Evolutionary conservation across 1,140 invertebrate genomes (phyloP).

Genomic region (Cotesia typhae): DNA sequence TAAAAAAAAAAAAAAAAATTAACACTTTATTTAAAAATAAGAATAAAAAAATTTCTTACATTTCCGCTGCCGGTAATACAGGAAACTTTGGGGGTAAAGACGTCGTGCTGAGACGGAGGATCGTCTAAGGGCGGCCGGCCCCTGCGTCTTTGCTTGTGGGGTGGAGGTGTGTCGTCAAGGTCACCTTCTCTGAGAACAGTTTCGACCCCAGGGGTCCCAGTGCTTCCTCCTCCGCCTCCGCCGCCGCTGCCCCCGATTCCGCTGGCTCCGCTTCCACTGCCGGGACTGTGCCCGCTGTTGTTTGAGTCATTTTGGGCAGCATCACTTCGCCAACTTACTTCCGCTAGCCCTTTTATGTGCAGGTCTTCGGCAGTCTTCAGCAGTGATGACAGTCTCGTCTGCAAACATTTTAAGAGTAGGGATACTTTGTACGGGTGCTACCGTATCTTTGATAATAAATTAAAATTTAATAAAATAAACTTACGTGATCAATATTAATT

Average conservation of each 20-base stretch:
- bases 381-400: conserved; percentile 76
- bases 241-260: no score
- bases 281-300: conserved; percentile 59
- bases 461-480: conserved; percentile 42
- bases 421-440: background rate
- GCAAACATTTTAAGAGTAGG: conserved; percentile 24
- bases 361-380: conserved; percentile 91
- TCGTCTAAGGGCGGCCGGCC: conserved; percentile 74
- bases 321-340: conserved; percentile 83
- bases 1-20: no score
- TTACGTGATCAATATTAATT: conserved; percentile 93
- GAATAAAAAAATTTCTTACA: conserved; percentile 41
- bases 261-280: conserved; percentile 21
- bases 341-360: conserved; percentile 89
- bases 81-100: conserved; percentile 67
- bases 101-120: conserved; percentile 64
- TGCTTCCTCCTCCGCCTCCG: background rate
- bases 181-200: conserved; percentile 63
- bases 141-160: conserved; percentile 65
- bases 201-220: conserved; percentile 61
- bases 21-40: background rate
- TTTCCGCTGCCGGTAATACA: conserved; percentile 67
- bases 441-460: no score
- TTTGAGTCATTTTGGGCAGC: conserved; percentile 61
- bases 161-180: conserved; percentile 54